Conservation (phyloP, 2,888 invertebrate genomes). For the Eupithecia exiguata region DNA sequence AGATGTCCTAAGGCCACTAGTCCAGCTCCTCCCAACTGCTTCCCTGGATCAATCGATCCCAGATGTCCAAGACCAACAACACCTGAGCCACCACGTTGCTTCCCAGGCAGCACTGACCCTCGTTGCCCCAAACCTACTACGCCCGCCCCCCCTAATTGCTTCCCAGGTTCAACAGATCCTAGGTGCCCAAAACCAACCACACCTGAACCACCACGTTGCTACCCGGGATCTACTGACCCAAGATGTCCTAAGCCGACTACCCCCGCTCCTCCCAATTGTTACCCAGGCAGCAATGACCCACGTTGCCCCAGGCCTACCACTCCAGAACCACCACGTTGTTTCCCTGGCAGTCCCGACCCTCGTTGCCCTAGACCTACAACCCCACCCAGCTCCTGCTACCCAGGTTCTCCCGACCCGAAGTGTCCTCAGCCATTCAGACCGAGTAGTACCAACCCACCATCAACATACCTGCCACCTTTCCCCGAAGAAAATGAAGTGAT, state of each 20-base stretch:
- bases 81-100: slow-evolving; percentile 47
- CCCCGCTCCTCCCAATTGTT: slow-evolving; percentile 54
- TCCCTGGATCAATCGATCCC: slow-evolving; percentile 54
- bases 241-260: slow-evolving; percentile 53
- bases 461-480: slow-evolving; percentile 78
- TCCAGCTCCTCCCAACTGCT: slow-evolving; percentile 51
- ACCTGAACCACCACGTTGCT: slow-evolving; percentile 44
- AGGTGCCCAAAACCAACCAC: slow-evolving; percentile 44
- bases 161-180: slow-evolving; percentile 47
- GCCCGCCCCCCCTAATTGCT: slow-evolving; percentile 32
- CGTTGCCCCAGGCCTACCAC: slow-evolving; percentile 33
- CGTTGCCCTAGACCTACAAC: slow-evolving; percentile 35
- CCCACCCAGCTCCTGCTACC: slow-evolving; percentile 49
- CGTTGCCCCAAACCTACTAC: slow-evolving; percentile 46
- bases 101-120: slow-evolving; percentile 43
- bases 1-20: slow-evolving; percentile 52
- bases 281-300: slow-evolving; percentile 51
- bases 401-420: slow-evolving; percentile 56
- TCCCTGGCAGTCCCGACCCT: slow-evolving; percentile 29
- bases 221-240: slow-evolving; percentile 54
- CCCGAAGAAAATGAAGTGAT: slow-evolving; percentile 72
- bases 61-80: slow-evolving; percentile 51
- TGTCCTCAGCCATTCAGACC: slow-evolving; percentile 75
- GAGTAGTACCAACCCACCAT: slow-evolving; percentile 72
- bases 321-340: slow-evolving; percentile 20